These are phyloP conservation scores for Pachycephus smyrnensis DNA, from an alignment of 2,888 invertebrate genomes.

Conservation along the genomic window DNA sequence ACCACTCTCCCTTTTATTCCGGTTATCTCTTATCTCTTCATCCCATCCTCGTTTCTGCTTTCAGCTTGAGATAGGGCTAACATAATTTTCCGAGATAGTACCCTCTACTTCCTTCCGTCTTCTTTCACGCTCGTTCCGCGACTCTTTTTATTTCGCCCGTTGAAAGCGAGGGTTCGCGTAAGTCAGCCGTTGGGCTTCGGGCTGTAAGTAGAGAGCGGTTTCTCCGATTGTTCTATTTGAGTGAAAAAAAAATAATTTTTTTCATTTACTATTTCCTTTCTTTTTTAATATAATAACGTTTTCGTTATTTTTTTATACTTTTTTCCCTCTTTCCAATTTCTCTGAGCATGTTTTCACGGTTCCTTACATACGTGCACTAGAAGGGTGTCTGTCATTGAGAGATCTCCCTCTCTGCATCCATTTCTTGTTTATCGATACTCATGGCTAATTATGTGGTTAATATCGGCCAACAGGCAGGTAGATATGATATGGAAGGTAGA, in stretches of 20 bases:
- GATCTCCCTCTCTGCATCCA: not conserved
- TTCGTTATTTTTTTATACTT: slow-evolving; percentile 10
- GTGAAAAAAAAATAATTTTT: not conserved
- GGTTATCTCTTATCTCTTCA: slow-evolving; percentile 51
- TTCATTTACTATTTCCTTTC: not conserved
- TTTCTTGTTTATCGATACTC: not conserved
- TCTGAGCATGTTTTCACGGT: not conserved
- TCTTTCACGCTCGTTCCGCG: slow-evolving; percentile 26
- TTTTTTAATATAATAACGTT: slow-evolving; percentile 25
- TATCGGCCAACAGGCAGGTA: not conserved
- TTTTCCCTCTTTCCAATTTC: slow-evolving; percentile 10
- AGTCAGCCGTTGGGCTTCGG: slow-evolving; percentile 39
- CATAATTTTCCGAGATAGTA: slow-evolving; percentile 63
- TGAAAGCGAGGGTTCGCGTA: slow-evolving; percentile 47
- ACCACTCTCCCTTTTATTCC: slow-evolving; percentile 55
- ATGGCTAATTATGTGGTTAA: not conserved
- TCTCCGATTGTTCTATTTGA: not conserved
- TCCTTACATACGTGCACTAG: not conserved
- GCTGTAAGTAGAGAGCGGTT: not conserved
- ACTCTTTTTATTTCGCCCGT: slow-evolving; percentile 37
- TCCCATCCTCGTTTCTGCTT: slow-evolving; percentile 53
- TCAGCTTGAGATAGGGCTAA: slow-evolving; percentile 56
- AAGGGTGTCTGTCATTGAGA: not conserved
- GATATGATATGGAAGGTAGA: not conserved
- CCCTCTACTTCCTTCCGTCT: slow-evolving; percentile 18